These are phyloP conservation scores for Centropyge bicolor DNA, from an alignment of 2,797 vertebrate genomes.

Conservation along the genomic window DNA sequence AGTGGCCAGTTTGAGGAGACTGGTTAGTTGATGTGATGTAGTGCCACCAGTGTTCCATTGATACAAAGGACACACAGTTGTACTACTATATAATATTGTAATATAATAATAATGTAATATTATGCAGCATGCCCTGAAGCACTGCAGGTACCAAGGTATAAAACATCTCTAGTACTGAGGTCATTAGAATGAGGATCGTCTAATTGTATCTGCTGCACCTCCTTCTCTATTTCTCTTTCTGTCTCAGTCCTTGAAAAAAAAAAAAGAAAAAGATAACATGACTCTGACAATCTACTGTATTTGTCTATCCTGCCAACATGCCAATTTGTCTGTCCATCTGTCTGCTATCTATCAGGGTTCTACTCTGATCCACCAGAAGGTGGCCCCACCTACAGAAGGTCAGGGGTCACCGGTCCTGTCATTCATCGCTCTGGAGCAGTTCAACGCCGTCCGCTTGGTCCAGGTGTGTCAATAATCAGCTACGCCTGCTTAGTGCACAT, in stretches of 20 bases:
- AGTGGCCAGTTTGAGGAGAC: background rate
- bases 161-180: background rate
- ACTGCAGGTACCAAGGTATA: background rate
- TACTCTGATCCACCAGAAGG: constrained; percentile 94
- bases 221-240: background rate
- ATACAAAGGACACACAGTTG: constrained; percentile 1
- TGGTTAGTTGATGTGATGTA: constrained; percentile 26
- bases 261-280: background rate
- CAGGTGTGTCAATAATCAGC: constrained; percentile 79
- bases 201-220: too few relatives aligned
- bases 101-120: background rate
- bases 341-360: constrained; percentile 86
- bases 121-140: constrained; percentile 7
- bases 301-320: background rate
- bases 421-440: constrained; percentile 93
- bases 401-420: constrained; percentile 91
- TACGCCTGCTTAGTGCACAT: background rate
- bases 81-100: too few relatives aligned
- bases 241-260: background rate
- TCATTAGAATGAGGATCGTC: background rate
- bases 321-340: constrained; percentile 16
- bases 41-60: background rate
- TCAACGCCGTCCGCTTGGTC: constrained; percentile 91
- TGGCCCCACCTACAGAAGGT: constrained; percentile 88
- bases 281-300: background rate